Base-by-base conservation (phyloP, 92 coral and sea anemone species). In the Umimayanthus kanabou region DNA sequence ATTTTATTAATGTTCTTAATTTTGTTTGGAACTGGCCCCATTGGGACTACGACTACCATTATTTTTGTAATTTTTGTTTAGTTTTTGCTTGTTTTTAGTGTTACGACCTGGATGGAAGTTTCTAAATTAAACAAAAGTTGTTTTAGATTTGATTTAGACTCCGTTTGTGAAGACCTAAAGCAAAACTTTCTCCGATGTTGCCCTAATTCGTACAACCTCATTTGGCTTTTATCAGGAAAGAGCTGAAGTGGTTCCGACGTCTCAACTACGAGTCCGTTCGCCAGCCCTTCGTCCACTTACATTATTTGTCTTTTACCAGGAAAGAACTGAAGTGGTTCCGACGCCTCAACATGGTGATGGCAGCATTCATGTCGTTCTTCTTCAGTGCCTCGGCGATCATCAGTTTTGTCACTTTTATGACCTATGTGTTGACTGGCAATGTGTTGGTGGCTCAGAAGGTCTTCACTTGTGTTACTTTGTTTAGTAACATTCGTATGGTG, bases 401-500 rank as follows among this genome's bases (percentile, higher is more conserved):
- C 65, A 87, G 93, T 79, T 94, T 94, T 78, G 81, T 87, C 67
- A 93, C 95, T 2, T 94, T 94, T 84, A 45, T 93, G 75, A 86
- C 94, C 1, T 94, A 91, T 76, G 95, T 94, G 9, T 37, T 93
- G 86, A 84, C 94, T 80, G 98, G 95, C 8, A 90, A 94, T 79
- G 87, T 83, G 43, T 87, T 94, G 53, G 92, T 95, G n/a, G 95
- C 95, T 18, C 89, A 94, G 74, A 94, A 93, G 80, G 95, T 94
- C 47, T 94, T 94, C 90, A 94, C 98, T 2, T 94, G 98, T 73
- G 90, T 93, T 11, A 87, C 94, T 5, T 87, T 94, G 40, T 94
- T 94, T 87, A 92, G 85, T 71, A 90, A 95, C 79, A 88, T 94
- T 33, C 93, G 95, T 28, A 67, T 91, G 78, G 94, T 93, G 65